Evolutionary conservation across 2,888 invertebrate genomes (phyloP), one percentile per base, ranked within the genome.

Genomic region (Caenorhabditis virilis): DNA sequence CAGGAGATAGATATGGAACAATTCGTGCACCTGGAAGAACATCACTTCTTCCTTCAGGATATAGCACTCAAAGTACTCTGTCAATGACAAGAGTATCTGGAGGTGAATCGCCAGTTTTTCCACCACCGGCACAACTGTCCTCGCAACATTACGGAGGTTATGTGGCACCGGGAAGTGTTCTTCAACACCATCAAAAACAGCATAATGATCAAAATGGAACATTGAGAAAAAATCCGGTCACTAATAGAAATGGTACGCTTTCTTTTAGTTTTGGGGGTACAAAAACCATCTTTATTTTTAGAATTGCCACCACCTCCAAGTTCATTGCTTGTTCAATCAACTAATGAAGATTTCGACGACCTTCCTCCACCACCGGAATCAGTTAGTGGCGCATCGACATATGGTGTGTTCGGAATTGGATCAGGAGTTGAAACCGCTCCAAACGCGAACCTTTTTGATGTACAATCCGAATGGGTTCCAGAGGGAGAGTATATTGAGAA

Each of bases 351-450:
- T 48, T 45, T 58, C 15, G 51, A 49, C 30, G 66, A 67, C 30
- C 50, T 71, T 15, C 71, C 71, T n/a, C 71, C 64, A 26, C 71
- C 71, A 18, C 63, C 71, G 39, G 59, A 51, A 43, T 57, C 57
- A 0, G 50, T 63, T 18, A 54, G 63, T 20, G 59, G 55, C 15
- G 50, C 54, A 13, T 64, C 63, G 4, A 58, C 58, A 2, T 63
- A 63, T 39, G 63, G 63, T 36, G 55, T 59, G 2, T 59, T 64
- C 35, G 54, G 58, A 47, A 48, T 52, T 25, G 36, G 45, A 16
- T 30, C 27, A 2, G 22, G n/a, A 2, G 36, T 2, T 16, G 69
- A 26, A 11, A 27, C 26, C 1, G n/a, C 41, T 27, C 45, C 47
- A 18, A 50, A 45, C 39, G 26, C 54, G 13, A 63, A 66, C 36